Evolutionary conservation across 2,113 vertebrate genomes (phyloP).

Genomic region (Rhea americana): DNA sequence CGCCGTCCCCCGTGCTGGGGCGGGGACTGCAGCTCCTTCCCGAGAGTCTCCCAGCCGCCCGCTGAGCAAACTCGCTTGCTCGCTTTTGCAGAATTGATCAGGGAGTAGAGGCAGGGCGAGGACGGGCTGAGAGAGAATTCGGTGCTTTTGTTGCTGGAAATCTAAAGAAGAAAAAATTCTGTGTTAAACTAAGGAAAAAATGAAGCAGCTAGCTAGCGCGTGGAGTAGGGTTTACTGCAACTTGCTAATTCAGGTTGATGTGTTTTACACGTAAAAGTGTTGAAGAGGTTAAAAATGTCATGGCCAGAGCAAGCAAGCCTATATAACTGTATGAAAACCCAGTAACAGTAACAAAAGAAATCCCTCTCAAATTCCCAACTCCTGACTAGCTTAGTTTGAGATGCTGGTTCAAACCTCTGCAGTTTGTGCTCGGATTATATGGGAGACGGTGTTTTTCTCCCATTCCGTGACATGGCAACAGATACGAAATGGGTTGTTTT

Average conservation of each 20-base stretch:
- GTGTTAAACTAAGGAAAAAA: background rate
- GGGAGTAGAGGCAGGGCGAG: background rate
- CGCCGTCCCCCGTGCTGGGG: accelerated
- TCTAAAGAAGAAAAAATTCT: background rate
- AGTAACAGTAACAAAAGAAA: background rate
- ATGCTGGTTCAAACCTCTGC: background rate
- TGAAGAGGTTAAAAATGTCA: background rate
- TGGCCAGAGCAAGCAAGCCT: background rate
- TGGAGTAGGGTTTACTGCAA: accelerated
- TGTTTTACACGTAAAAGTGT: background rate
- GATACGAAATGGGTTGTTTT: constrained; percentile 4
- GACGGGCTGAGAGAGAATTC: background rate
- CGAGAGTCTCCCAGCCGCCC: background rate
- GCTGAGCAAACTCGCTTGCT: accelerated
- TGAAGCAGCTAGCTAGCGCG: background rate
- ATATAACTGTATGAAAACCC: background rate
- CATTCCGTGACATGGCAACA: background rate
- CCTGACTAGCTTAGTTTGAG: background rate
- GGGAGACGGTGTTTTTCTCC: background rate
- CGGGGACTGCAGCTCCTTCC: background rate
- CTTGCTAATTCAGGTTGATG: background rate
- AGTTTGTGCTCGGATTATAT: background rate
- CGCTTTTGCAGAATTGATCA: background rate
- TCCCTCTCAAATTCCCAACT: background rate
- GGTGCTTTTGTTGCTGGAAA: background rate